phyloP scores from a whole-genome alignment of 2,113 vertebrate species.

The Carassius gibelio region DNA sequence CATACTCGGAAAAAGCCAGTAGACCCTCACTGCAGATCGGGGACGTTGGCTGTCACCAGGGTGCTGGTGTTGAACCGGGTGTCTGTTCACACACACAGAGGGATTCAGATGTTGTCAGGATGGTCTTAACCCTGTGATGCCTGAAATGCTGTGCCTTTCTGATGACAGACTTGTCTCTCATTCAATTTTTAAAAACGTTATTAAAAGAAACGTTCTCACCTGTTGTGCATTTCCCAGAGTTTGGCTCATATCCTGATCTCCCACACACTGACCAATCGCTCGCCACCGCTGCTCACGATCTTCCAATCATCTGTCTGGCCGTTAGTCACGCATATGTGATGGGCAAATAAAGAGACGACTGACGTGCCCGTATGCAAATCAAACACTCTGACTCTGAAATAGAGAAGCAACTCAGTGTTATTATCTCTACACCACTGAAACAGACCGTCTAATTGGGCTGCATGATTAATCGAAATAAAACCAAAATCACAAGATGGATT shows the following conservation, averaged over 20 bases:
- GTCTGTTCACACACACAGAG: slow-evolving; percentile 72
- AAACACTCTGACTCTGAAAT: slow-evolving; percentile 83
- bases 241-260: slow-evolving; percentile 89
- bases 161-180: too few species aligned
- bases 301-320: slow-evolving; percentile 95
- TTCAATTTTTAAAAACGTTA: too few species aligned
- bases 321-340: slow-evolving; percentile 85
- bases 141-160: too few species aligned
- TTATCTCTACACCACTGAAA: slow-evolving; percentile 37
- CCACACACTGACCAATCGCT: slow-evolving; percentile 92
- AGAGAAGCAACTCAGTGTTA: slow-evolving; percentile 10
- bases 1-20: too few species aligned
- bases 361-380: slow-evolving; percentile 78
- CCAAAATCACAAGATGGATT: not conserved
- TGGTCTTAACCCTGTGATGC: not conserved
- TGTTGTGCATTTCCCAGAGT: slow-evolving; percentile 95
- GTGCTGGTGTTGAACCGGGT: slow-evolving; percentile 87
- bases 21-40: slow-evolving; percentile 52
- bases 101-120: not conserved
- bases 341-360: slow-evolving; percentile 81
- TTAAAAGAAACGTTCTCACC: slow-evolving; percentile 68
- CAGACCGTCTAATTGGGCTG: not conserved
- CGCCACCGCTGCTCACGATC: slow-evolving; percentile 87
- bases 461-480: not conserved
- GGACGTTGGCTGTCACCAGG: slow-evolving; percentile 91